Base-by-base conservation (phyloP, 2,797 vertebrate genomes). In the Holocentrus rufus region DNA sequence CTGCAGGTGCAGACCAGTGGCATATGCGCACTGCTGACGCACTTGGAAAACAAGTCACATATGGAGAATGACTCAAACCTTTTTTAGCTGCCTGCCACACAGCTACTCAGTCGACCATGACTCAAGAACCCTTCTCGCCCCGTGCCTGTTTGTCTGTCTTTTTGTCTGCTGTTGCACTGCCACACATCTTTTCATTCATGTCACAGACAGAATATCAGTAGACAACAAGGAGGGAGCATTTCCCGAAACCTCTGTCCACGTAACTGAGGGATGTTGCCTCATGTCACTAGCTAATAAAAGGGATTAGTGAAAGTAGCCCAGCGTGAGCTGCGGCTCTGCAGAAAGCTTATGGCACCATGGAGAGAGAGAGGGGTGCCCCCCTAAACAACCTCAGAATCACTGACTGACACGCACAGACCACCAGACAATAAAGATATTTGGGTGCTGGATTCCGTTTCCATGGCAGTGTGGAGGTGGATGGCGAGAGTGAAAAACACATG, bases 401-500 rank as follows among this genome's bases (percentile, higher is more conserved):
- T 86, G 83, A 79, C 69, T 88, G 88, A 89, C 80, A 76, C 72
- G 74, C 79, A 82, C 61, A 81, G 81, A 65, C 1, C 78, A 78
- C 72, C 86, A 85, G 83, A 91, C 83, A 83, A 87, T 82, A 72
- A 79, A 83, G 47, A 88, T 80, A 84, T 88, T 84, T 91, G 84
- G 91, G 81, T 77, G 72, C 81, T 56, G 52, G 90, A 92, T 88
- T 78, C 79, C 22, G 88, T 95, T 94, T 90, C 90, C 90, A 92
- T 92, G 92, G 91, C 85, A 92, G 82, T 94, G 89, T 80, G 88
- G 87, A 89, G 88, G 87, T 86, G 88, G 86, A 88, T 76, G 84
- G 86, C 76, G 80, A 75, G 75, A 85, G 70, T 86, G 84, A 91
- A 90, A 92, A 90, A 83, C 90, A 82, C 90, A 84, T 88, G 81